Percentiles rank a stretch among this genome's conserved stretches.
These are phyloP conservation scores for Allygus modestus DNA, from an alignment of 2,888 invertebrate species.

Conservation along the genomic window DNA sequence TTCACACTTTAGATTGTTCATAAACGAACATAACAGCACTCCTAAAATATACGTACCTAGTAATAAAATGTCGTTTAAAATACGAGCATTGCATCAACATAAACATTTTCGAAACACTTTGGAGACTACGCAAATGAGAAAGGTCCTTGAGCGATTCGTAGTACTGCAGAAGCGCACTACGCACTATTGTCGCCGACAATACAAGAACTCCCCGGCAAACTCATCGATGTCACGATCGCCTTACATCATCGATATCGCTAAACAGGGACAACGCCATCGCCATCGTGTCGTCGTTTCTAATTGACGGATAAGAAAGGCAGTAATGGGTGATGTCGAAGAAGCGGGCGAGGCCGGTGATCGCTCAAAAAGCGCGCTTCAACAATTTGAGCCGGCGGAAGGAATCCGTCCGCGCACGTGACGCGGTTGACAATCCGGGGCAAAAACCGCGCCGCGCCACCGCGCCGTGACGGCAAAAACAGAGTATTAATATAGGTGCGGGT, in stretches of 20 bases:
- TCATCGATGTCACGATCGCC: background rate
- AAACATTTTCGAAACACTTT: no score
- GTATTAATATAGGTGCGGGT: constrained; percentile 41
- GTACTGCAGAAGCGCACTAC: background rate
- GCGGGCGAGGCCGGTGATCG: constrained; percentile 13
- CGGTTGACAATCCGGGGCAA: constrained; percentile 33
- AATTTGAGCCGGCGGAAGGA: constrained; percentile 34
- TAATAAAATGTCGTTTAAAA: no score
- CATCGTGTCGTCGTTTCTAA: constrained; percentile 27
- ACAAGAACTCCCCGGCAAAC: background rate
- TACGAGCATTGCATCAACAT: no score
- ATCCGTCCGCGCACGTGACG: constrained; percentile 40
- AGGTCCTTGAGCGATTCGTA: background rate
- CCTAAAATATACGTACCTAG: no score
- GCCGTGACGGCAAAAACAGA: constrained; percentile 11
- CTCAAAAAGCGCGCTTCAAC: constrained; percentile 44
- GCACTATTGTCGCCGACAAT: background rate
- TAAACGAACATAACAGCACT: no score
- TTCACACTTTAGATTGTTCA: no score
- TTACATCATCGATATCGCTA: constrained; percentile 1
- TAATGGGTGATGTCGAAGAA: constrained; percentile 40
- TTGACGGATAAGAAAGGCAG: constrained; percentile 45
- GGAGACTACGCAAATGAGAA: no score
- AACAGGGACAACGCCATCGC: background rate
- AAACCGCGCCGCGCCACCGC: constrained; percentile 4